Base-by-base conservation (phyloP, 2,797 vertebrate genomes). In the Rhinogobio ventralis region DNA sequence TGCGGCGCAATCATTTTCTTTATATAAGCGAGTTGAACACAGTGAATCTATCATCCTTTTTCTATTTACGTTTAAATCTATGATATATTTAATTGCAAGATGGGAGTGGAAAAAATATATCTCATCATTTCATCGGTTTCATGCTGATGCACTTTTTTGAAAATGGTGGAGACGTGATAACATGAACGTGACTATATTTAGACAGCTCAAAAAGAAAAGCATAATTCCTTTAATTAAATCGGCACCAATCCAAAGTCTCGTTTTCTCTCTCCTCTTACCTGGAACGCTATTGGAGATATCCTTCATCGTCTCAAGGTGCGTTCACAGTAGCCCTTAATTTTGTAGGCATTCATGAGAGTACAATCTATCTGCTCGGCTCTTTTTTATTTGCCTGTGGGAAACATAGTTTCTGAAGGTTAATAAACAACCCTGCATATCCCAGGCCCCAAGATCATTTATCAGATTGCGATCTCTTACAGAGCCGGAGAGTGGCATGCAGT, bases 331-430 rank as follows among this genome's bases (percentile, higher is more conserved):
- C 88, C 91, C 90, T 91, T 94, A 92, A 93, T 94, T 94, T 90
- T 90, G 87, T 89, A 93, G 92, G 90, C 93, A 92, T 95, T 94
- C 91, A 93, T 90, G 91, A 91, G 91, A 90, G 88, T 89, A 91
- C 89, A 91, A 93, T 94, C 90, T 93, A 85, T 93, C 90, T 90
- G 87, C 89, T 91, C 49, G 87, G 45, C 84, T 87, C 57, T 81
- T 66, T 69, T 57, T 72, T 68, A 88, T 90, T 90, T 88, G 93
- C 94, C 92, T 92, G 87, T 90, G 90, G 94, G 92, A 94, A 93
- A 94, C 94, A 93, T 90, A 90, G 89, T 94, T 93, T 94, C 88
- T 93, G 93, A 94, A 95, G 92, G 93, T 94, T 95, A 95, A 95
- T 94, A 94, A 95, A 94, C 94, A 95, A 90, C 90, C 89, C 93